Conservation (phyloP, 1,140 invertebrate species). For the Conus ventricosus region DNA sequence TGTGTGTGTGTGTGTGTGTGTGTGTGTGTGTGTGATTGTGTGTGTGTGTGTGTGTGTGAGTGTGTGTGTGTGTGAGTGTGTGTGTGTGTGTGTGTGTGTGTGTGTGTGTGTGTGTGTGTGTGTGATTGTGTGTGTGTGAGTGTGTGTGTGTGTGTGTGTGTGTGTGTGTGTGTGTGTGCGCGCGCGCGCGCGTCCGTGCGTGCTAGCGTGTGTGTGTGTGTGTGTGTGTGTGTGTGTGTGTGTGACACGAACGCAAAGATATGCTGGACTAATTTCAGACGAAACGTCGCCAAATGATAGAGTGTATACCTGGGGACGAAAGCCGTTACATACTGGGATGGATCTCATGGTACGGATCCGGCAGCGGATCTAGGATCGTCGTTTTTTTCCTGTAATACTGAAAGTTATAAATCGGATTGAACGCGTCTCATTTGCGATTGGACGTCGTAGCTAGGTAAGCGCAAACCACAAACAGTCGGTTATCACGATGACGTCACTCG, state of each 20-base stretch:
- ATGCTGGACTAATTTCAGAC: no score
- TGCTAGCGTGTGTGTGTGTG: not conserved
- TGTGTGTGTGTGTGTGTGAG: not conserved
- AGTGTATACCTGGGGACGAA: no score
- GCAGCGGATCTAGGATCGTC: no score
- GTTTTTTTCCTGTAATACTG: no score
- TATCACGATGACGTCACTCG: no score
- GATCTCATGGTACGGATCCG: no score
- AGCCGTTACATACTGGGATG: no score
- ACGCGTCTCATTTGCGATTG: no score
- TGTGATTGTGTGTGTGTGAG: not conserved
- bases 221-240: conserved; percentile 15
- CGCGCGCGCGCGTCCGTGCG: not conserved
- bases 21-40: not conserved
- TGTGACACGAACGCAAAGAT: not conserved
- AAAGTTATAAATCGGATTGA: no score
- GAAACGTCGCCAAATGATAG: no score
- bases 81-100: conserved; percentile 4
- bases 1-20: conserved; percentile 15
- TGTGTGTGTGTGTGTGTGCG: not conserved
- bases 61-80: not conserved
- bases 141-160: not conserved
- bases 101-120: conserved; percentile 2
- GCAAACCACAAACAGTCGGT: no score
- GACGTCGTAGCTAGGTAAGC: no score